Conservation (phyloP, 2,888 invertebrate genomes). For the Cyclophora punctaria region DNA sequence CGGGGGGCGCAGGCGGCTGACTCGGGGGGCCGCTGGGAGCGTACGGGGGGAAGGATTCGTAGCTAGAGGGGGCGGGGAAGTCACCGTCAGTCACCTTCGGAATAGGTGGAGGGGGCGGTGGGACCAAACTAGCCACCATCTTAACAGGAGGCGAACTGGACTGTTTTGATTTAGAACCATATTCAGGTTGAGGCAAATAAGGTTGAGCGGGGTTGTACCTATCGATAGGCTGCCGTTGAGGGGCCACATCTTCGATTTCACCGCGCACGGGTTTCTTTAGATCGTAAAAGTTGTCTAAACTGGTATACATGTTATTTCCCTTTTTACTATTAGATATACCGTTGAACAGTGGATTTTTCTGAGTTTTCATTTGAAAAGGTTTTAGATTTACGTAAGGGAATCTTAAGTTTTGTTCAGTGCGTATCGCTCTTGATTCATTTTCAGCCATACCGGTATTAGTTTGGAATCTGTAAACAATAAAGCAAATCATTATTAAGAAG, state of each 20-base stretch:
- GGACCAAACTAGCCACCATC: slow-evolving; percentile 47
- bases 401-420: slow-evolving; percentile 54
- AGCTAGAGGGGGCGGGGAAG: slow-evolving; percentile 50
- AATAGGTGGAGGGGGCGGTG: slow-evolving; percentile 51
- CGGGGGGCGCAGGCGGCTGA: slow-evolving; percentile 14
- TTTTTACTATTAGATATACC: slow-evolving; percentile 40
- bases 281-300: slow-evolving; percentile 51
- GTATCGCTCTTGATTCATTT: slow-evolving; percentile 66
- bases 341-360: slow-evolving; percentile 34
- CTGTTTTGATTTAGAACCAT: slow-evolving; percentile 50
- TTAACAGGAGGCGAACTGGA: slow-evolving; percentile 31
- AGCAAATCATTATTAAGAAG: slow-evolving; percentile 2
- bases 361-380: slow-evolving; percentile 58
- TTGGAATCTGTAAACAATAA: slow-evolving; percentile 46
- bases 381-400: slow-evolving; percentile 65
- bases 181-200: slow-evolving; percentile 51
- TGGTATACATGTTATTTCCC: slow-evolving; percentile 47
- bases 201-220: slow-evolving; percentile 71
- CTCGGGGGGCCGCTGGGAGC: slow-evolving; percentile 25
- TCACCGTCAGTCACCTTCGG: slow-evolving; percentile 41
- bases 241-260: slow-evolving; percentile 53
- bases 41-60: slow-evolving; percentile 64
- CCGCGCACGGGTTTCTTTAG: slow-evolving; percentile 56
- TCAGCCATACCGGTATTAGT: slow-evolving; percentile 57
- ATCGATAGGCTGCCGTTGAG: slow-evolving; percentile 40